Conservation (phyloP, 2,113 vertebrate species). For the Rallus limicola region DNA sequence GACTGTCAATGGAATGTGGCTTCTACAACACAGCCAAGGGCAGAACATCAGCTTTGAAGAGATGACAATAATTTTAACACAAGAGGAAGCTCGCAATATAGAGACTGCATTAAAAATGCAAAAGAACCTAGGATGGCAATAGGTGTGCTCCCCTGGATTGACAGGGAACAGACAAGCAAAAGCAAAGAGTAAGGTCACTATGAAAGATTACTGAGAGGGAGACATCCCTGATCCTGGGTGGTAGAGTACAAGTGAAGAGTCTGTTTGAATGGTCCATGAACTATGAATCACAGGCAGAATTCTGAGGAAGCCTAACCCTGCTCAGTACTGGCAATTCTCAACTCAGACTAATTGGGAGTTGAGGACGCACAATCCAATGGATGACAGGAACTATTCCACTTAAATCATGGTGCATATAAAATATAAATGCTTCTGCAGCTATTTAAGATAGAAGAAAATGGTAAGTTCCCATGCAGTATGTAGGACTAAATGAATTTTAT, state of each 20-base stretch:
- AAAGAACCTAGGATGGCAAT: background rate
- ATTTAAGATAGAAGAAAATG: background rate
- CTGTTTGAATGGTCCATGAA: background rate
- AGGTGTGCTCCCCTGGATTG: background rate
- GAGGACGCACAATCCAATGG: background rate
- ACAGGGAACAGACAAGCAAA: background rate
- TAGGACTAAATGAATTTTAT: background rate
- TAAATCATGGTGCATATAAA: background rate
- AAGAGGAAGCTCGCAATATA: background rate
- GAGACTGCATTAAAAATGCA: conserved; percentile 9
- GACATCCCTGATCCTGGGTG: background rate
- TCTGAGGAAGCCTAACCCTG: background rate
- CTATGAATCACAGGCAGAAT: background rate
- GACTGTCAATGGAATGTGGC: conserved; percentile 42
- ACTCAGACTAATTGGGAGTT: background rate
- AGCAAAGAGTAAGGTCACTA: background rate
- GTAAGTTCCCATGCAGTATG: background rate
- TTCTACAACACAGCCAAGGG: conserved; percentile 23
- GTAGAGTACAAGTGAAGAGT: background rate
- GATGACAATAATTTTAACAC: background rate
- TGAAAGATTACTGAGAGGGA: background rate
- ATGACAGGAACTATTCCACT: background rate
- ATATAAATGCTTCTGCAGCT: background rate
- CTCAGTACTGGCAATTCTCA: background rate
- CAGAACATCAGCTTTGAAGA: conserved; percentile 54